phyloP scores from a whole-genome alignment of 2,888 invertebrate genomes.

The Perizoma flavofasciatum region DNA sequence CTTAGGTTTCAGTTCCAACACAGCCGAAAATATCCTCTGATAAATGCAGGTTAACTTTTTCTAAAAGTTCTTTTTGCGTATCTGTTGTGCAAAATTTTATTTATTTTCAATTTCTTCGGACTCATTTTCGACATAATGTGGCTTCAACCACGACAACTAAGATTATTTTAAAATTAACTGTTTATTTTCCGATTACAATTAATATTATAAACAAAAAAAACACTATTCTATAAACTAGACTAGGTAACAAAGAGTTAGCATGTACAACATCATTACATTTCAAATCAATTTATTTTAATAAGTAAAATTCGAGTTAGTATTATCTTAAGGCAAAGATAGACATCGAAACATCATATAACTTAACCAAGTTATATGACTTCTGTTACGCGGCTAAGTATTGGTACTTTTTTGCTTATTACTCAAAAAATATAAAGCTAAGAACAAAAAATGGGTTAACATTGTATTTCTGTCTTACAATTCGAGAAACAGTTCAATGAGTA shows the following conservation, averaged over 20 bases:
- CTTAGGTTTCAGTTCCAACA: not conserved
- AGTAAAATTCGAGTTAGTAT: conserved; percentile 10
- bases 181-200: too few species aligned
- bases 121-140: not conserved
- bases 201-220: not conserved
- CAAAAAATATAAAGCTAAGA: too few species aligned
- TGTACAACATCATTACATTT: conserved; percentile 6
- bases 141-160: not conserved
- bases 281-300: conserved; percentile 27
- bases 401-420: too few species aligned
- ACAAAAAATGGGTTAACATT: too few species aligned
- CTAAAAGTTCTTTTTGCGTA: too few species aligned
- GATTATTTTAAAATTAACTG: not conserved
- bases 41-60: conserved; percentile 6
- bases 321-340: not conserved
- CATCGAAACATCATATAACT: not conserved
- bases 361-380: not conserved
- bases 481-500: too few species aligned
- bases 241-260: conserved; percentile 1
- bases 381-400: too few species aligned
- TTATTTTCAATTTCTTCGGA: not conserved
- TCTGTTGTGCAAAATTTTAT: too few species aligned
- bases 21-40: conserved; percentile 1
- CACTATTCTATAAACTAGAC: conserved; percentile 11
- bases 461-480: too few species aligned